A percentile compares a stretch with the other conserved stretches of the same genome.
These are phyloP conservation scores for Whitmania pigra DNA, from an alignment of 1,140 invertebrate species.

Conservation along the genomic window DNA sequence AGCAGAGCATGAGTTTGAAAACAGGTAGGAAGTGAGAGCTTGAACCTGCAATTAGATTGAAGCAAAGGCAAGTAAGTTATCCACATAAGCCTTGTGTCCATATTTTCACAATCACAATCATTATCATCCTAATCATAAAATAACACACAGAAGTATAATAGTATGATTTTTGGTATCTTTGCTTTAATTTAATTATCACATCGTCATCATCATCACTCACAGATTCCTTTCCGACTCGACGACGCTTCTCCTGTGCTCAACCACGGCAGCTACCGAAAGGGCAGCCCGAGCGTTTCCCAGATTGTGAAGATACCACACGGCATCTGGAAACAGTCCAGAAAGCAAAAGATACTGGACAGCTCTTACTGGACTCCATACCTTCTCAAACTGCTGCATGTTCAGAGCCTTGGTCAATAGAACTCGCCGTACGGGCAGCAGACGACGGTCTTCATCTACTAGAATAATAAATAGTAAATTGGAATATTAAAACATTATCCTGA, in stretches of 20 bases:
- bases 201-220: not conserved
- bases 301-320: constrained; percentile 36
- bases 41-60: not conserved
- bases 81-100: no score
- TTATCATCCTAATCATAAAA: no score
- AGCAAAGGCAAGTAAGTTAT: no score
- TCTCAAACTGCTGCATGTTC: constrained; percentile 29
- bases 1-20: not conserved
- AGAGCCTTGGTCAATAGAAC: constrained; percentile 32
- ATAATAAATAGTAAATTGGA: no score
- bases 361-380: constrained; percentile 35
- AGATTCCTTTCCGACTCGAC: constrained; percentile 7
- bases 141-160: no score
- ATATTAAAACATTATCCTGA: no score
- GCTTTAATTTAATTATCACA: no score
- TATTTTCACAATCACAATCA: not conserved
- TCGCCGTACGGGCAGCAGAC: constrained; percentile 36
- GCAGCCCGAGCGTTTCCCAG: constrained; percentile 42
- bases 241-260: not conserved
- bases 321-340: constrained; percentile 36
- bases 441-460: constrained; percentile 27
- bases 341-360: constrained; percentile 38
- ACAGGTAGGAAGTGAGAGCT: not conserved
- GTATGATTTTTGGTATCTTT: no score
- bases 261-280: constrained; percentile 25